Evolutionary conservation across 2,797 vertebrate species (phyloP).

Genomic region (Melanotaenia nigrans): DNA sequence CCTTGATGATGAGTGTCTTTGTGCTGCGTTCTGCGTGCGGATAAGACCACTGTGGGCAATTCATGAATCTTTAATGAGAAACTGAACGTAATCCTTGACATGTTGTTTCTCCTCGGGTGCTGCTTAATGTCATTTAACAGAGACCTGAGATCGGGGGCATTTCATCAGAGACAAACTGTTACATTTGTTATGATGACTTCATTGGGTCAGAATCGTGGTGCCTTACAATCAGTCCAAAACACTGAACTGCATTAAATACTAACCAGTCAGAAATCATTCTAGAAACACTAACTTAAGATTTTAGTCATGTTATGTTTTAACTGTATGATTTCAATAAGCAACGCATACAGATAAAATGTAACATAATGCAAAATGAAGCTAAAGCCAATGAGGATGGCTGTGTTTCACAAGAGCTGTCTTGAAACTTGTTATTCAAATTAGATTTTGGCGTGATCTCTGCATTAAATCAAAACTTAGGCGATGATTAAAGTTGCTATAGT

Average conservation of each 20-base stretch:
- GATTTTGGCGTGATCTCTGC: neutral
- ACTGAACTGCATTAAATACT: neutral
- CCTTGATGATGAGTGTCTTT: constrained; percentile 74
- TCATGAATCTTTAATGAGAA: constrained; percentile 68
- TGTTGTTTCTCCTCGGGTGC: constrained; percentile 54
- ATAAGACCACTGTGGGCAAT: constrained; percentile 51
- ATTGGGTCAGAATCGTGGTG: neutral
- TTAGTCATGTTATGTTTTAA: neutral
- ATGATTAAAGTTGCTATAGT: neutral
- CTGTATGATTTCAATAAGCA: neutral
- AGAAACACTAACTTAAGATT: neutral
- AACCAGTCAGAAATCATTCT: neutral
- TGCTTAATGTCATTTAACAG: constrained; percentile 42
- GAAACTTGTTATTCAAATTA: neutral
- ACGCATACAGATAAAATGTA: neutral
- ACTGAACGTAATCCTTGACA: constrained; percentile 42
- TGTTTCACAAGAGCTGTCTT: neutral
- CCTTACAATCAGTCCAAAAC: neutral
- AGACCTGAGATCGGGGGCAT: constrained; percentile 33
- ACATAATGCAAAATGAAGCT: neutral
- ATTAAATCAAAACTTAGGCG: neutral
- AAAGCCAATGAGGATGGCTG: neutral
- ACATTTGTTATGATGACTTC: constrained; percentile 24
- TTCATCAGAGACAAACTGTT: constrained; percentile 22
- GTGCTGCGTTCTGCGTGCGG: constrained; percentile 47